A percentile compares a stretch with the other conserved stretches of the same genome.
phyloP scores from a whole-genome alignment of 2,888 invertebrate genomes.

The Drosophila sordidula region DNA sequence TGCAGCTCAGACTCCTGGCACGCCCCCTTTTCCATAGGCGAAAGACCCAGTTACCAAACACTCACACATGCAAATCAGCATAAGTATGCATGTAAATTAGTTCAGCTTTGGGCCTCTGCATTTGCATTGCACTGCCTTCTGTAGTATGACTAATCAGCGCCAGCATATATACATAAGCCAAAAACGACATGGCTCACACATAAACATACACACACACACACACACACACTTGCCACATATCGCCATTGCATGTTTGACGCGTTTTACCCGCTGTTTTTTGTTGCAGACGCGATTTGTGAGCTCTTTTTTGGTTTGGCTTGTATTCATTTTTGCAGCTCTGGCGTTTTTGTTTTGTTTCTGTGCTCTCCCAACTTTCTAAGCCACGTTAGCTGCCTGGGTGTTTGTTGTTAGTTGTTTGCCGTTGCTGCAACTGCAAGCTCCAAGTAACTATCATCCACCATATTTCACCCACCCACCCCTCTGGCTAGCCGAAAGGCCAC shows the following conservation, averaged over 20 bases:
- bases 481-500: constrained; percentile 40
- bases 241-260: constrained; percentile 53
- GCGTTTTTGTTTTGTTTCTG: constrained; percentile 35
- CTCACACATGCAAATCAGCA: constrained; percentile 35
- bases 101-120: constrained; percentile 59
- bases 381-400: constrained; percentile 12
- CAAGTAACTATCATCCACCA: constrained; percentile 13
- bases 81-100: constrained; percentile 67
- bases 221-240: constrained; percentile 8
- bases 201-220: constrained; percentile 14
- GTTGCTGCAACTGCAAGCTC: constrained; percentile 32
- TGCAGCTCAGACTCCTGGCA: constrained; percentile 35
- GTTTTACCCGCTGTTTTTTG: constrained; percentile 28
- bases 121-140: constrained; percentile 44
- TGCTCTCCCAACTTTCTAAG: constrained; percentile 58
- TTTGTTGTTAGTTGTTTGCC: constrained; percentile 16
- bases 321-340: constrained; percentile 31
- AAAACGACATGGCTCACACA: constrained; percentile 24
- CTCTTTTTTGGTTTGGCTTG: constrained; percentile 43
- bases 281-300: constrained; percentile 31
- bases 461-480: constrained; percentile 30
- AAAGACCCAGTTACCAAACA: constrained; percentile 60
- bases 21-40: constrained; percentile 27
- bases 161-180: constrained; percentile 17
- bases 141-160: constrained; percentile 68